Base-by-base conservation (phyloP, 2,888 invertebrate species). In the Ethmia dodecea region DNA sequence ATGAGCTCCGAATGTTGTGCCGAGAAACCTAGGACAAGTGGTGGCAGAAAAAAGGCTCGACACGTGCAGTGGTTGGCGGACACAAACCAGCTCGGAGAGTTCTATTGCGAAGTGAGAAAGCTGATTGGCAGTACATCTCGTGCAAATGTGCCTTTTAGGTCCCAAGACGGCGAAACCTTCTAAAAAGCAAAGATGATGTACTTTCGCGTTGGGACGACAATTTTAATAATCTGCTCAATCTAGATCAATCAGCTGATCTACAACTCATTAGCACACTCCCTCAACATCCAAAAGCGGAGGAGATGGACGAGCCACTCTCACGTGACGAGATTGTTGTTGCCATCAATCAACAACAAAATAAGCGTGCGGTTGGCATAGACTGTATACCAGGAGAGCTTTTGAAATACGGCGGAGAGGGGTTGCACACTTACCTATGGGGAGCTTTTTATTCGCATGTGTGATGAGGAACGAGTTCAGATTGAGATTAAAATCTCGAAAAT, bases 401-500 rank as follows among this genome's bases (percentile, higher is more conserved):
- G 3, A 25, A 25, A 25, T 25, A 25, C 10, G 25, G 25, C 25
- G 25, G 25, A 3, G 9, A 5, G 10, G 10, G 10, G 3, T 8
- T 25, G 10, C 3, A 25, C 5, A 25, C 5, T n/a, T 9, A 3
- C 3, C 9, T 25, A 8, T 25, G 39, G 39, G 41, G 11, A 35
- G 9, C 10, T 41, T 5, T 38, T 45, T 28, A 12, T 28, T n/a
- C 36, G 28, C 8, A 37, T 45, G 29, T 42, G 45, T 42, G 27
- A 40, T 1, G 33, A 40, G 10, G 37, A 42, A 27, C 27, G 9
- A 13, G 31, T 42, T 1, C 41, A 43, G n/a, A 2, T 13, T 3
- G 25, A 18, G 9, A 38, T 38, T 26, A 36, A 31, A 20, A 12
- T 37, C 0, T 40, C 40, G 4, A 33, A 35, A 5, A 37, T 45